phyloP scores from a whole-genome alignment of 2,113 vertebrate genomes.

The Gambusia affinis region DNA sequence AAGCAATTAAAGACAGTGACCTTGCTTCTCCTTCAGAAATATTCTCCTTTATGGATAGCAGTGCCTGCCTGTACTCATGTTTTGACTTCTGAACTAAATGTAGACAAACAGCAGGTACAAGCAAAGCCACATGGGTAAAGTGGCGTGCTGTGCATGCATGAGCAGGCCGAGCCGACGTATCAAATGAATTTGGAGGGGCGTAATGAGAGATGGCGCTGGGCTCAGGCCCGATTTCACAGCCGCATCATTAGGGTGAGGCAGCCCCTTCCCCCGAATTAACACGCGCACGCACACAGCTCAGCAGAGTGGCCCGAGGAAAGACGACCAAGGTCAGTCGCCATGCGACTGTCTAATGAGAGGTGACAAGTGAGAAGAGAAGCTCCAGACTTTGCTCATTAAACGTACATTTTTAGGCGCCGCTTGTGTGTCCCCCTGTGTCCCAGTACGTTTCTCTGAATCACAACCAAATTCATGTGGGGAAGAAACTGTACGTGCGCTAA shows the following conservation, averaged over 20 bases:
- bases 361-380: conserved; percentile 82
- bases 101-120: conserved; percentile 58
- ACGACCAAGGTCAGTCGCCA: conserved; percentile 78
- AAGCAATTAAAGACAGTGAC: not conserved
- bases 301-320: conserved; percentile 60
- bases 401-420: conserved; percentile 66
- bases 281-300: conserved; percentile 29
- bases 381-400: conserved; percentile 76
- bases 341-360: conserved; percentile 77
- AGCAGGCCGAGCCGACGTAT: conserved; percentile 77
- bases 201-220: conserved; percentile 80
- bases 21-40: not conserved
- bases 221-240: conserved; percentile 82
- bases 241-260: conserved; percentile 80
- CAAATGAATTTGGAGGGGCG: conserved; percentile 83
- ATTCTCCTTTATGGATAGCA: conserved; percentile 19
- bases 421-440: conserved; percentile 16
- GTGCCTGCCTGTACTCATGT: conserved; percentile 11
- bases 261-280: conserved; percentile 55
- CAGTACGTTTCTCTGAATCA: conserved; percentile 30
- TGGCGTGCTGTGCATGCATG: conserved; percentile 69
- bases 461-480: conserved; percentile 23
- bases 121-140: conserved; percentile 47
- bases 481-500: conserved; percentile 27
- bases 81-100: conserved; percentile 36